Evolutionary conservation across 2,888 invertebrate genomes (phyloP), one percentile per base, ranked within the genome.

Genomic region (Thelaira solivaga): DNA sequence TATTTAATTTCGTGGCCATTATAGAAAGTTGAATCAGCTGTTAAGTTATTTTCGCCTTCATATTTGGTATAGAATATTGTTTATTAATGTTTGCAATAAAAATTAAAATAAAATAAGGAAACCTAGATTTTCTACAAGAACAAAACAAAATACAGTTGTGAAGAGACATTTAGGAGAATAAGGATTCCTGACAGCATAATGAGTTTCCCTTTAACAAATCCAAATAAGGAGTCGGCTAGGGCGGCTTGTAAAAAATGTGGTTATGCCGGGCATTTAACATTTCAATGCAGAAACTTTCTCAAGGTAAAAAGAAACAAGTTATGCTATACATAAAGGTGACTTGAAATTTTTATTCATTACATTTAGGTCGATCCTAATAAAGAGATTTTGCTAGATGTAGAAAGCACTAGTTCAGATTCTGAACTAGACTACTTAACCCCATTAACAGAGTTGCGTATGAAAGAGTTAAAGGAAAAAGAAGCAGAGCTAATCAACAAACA

Each of bases 191-290:
- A 0, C 6, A 7, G 2, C 5, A 13, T 8, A 18, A 88, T 88
- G 89, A 88, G 86, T 75, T 88, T 87, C 82, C 85, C 87, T 57
- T 76, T 88, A 41, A 83, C 84, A 55, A 88, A 87, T 78, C 82
- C 88, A 86, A 94, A 94, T 80, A 95, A 95, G 87, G 94, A 94
- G 83, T 91, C 92, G 26, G 90, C 93, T 41, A 90, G 96, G 49
- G 94, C 96, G 18, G 96, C 97, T 0, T 97, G 97, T 87, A 96
- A 95, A 88, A 97, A 97, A 89, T 98, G 97, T 90, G 97, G 98
- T 82, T 97, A 97, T 89, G 95, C 96, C 77, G 98, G 98, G 1
- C 98, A 98, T 89, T 91, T 98, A 83, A 98, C 98, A 11, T 98
- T 95, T 88, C 98, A 98, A 87, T 98, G 98, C 86, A 91, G 97